These are phyloP conservation scores for Camponotus fellah DNA, from an alignment of 2,888 invertebrate genomes.

Conservation along the genomic window DNA sequence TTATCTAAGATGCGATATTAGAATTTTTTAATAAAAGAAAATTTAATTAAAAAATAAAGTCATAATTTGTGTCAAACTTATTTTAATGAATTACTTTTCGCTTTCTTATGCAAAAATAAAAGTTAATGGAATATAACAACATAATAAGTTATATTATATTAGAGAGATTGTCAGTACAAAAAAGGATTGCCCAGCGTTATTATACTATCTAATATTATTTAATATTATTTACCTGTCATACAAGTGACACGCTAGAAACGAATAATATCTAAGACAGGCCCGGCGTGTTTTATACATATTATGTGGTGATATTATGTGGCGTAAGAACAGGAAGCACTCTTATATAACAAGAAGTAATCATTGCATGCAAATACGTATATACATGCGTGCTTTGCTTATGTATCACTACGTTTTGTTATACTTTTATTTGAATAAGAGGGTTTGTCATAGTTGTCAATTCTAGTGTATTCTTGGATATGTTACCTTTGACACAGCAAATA, in stretches of 20 bases:
- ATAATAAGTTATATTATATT: neutral
- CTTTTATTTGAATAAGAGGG: constrained; percentile 16
- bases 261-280: constrained; percentile 26
- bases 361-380: constrained; percentile 9
- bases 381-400: neutral
- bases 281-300: constrained; percentile 47
- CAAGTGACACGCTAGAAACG: constrained; percentile 13
- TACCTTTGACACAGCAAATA: constrained; percentile 1
- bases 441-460: neutral
- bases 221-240: constrained; percentile 14
- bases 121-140: neutral
- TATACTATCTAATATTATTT: neutral
- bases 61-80: neutral
- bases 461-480: neutral
- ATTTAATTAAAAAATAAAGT: neutral
- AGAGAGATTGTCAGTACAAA: neutral
- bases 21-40: neutral
- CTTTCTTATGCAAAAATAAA: neutral
- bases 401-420: neutral
- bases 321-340: constrained; percentile 72
- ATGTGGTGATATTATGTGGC: constrained; percentile 42
- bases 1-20: neutral
- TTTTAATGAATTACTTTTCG: neutral
- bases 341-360: constrained; percentile 70
- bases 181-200: neutral